Base-by-base conservation (phyloP, 2,797 vertebrate species). In the Naso thynnoides region DNA sequence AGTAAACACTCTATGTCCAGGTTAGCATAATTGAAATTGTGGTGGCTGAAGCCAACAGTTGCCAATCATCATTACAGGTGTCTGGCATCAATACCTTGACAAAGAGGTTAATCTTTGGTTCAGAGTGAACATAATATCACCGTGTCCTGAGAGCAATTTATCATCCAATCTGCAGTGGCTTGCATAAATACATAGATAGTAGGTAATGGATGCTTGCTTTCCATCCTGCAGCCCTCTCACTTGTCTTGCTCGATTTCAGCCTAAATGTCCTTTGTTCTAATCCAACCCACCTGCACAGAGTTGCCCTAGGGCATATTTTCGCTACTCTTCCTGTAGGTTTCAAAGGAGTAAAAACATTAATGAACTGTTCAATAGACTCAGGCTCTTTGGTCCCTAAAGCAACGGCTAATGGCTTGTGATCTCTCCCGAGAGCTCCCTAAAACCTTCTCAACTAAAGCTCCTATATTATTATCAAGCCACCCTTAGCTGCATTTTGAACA, bases 341-440 rank as follows among this genome's bases (percentile, higher is more conserved):
- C 79, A 89, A 75, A 88, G 70, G 68, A 85, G 70, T 54, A 67
- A 66, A 81, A 86, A 65, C 81, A 76, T 83, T 88, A 92, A 90
- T 88, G 86, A 91, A 85, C 88, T 90, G 83, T 89, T 91, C 81
- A 90, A 85, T 70, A 79, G 75, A 81, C 73, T 79, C 50, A 41
- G 55, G 64, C 73, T 73, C 59, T 71, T 47, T 79, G 73, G 69
- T 91, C 91, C 86, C 86, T 66, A 42, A 80, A 76, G 88, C 62
- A 69, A 72, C 8, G 2, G 54, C 81, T 90, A 91, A 91, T 91
- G 84, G 79, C 53, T 89, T 83, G 77, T 86, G 82, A 83, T 85
- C 77, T 82, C 90, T 78, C 88, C 41, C 1, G 73, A 85, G 86
- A 82, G 63, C 76, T 75, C 50, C 69, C 63, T 76, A 70, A 87